These are phyloP conservation scores for Hiodon tergisus DNA, from an alignment of 2,113 vertebrate species.

Conservation along the genomic window DNA sequence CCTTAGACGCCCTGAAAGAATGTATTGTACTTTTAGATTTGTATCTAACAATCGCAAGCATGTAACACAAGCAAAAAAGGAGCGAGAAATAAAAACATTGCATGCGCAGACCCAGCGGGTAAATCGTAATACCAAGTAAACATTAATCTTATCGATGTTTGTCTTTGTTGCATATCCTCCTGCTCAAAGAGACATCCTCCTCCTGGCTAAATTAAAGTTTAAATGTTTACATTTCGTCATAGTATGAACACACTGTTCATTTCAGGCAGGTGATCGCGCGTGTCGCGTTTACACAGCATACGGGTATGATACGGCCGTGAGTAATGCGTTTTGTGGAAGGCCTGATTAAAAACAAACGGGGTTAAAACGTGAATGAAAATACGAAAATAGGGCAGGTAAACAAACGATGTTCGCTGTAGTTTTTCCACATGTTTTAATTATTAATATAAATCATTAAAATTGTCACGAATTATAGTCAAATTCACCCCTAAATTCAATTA, in stretches of 20 bases:
- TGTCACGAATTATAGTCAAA: no score
- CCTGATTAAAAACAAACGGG: no score
- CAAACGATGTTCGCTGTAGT: no score
- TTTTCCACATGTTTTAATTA: no score
- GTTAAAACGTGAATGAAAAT: no score
- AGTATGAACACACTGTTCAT: constrained; percentile 5
- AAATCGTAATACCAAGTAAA: neutral
- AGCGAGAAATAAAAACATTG: neutral
- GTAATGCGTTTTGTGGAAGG: no score
- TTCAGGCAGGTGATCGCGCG: constrained; percentile 5
- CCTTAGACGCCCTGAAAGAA: constrained; percentile 30
- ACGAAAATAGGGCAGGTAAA: no score
- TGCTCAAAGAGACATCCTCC: neutral
- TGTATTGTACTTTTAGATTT: constrained; percentile 27
- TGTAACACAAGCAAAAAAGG: constrained; percentile 7
- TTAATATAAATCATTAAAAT: no score
- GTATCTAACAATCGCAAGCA: constrained; percentile 42
- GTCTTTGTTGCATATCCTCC: neutral
- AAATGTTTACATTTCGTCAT: constrained; percentile 13
- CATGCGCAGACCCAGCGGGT: constrained; percentile 4
- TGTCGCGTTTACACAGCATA: no score
- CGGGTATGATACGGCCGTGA: no score
- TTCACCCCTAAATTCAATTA: no score
- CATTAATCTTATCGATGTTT: neutral
- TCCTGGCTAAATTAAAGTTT: neutral